Evolutionary conservation across 2,888 invertebrate species (phyloP).

Genomic region (Onchidella celtica): DNA sequence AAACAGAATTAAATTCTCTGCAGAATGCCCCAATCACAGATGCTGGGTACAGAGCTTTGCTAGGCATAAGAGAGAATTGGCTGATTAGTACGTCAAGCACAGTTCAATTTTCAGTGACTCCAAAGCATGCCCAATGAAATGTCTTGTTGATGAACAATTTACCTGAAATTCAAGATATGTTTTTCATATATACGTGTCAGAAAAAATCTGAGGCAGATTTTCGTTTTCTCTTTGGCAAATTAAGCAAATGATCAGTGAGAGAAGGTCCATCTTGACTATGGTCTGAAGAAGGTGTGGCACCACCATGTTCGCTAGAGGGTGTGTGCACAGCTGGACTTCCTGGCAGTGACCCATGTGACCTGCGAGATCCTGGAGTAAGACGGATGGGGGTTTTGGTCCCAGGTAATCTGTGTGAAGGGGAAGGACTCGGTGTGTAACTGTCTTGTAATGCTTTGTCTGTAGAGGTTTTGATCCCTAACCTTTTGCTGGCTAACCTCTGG

Average conservation of each 20-base stretch:
- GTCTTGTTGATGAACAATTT: no score
- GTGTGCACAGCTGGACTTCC: conserved; percentile 48
- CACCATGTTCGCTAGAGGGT: conserved; percentile 52
- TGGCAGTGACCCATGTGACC: conserved; percentile 50
- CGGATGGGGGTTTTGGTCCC: conserved; percentile 69
- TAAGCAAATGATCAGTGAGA: conserved; percentile 91
- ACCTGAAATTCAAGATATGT: not conserved
- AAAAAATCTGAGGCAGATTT: conserved; percentile 52
- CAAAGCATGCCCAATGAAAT: no score
- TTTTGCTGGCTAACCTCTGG: conserved; percentile 89
- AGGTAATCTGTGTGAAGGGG: conserved; percentile 67
- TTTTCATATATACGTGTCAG: conserved; percentile 53
- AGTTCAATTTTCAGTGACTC: no score
- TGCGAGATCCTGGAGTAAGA: conserved; percentile 56
- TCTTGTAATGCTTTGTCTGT: conserved; percentile 83
- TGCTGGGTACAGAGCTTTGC: no score
- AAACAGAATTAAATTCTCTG: no score
- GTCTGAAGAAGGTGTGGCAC: conserved; percentile 58
- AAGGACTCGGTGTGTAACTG: conserved; percentile 83
- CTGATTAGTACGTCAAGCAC: no score
- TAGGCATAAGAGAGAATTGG: no score
- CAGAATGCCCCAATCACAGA: no score
- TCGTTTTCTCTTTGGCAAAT: conserved; percentile 82
- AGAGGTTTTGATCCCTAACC: conserved; percentile 83
- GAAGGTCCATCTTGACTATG: conserved; percentile 81